These are phyloP conservation scores for Alentia gelatinosa DNA, from an alignment of 2,888 invertebrate species.

Conservation along the genomic window DNA sequence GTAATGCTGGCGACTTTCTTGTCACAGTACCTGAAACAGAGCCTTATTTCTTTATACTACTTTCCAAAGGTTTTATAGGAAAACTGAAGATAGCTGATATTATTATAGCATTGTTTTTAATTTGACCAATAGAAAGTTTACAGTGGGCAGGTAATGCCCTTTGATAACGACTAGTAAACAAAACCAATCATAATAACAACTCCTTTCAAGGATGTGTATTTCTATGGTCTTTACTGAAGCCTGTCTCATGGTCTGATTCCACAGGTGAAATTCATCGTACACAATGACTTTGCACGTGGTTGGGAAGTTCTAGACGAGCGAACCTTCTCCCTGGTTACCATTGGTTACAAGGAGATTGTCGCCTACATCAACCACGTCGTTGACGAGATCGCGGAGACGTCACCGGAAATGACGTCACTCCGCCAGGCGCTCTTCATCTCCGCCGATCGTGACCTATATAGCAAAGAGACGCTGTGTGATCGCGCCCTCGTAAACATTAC, in stretches of 20 bases:
- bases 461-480: neutral
- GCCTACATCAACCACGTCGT: neutral
- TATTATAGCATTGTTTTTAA: no score
- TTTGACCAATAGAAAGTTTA: no score
- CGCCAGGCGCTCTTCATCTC: neutral
- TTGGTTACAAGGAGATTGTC: constrained; percentile 25
- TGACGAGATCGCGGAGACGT: neutral
- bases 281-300: constrained; percentile 52
- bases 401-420: neutral
- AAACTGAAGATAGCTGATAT: no score
- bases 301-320: constrained; percentile 52
- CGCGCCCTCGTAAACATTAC: neutral
- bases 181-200: no score
- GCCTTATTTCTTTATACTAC: no score
- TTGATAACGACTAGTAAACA: neutral
- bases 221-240: no score
- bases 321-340: constrained; percentile 1
- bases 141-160: neutral
- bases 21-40: no score
- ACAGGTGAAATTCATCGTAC: constrained; percentile 48
- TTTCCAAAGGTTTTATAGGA: no score
- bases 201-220: no score
- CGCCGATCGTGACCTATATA: neutral
- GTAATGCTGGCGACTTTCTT: no score
- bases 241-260: neutral